phyloP scores from a whole-genome alignment of 92 coral and sea anemone genomes.

The Virgularia gustaviana region DNA sequence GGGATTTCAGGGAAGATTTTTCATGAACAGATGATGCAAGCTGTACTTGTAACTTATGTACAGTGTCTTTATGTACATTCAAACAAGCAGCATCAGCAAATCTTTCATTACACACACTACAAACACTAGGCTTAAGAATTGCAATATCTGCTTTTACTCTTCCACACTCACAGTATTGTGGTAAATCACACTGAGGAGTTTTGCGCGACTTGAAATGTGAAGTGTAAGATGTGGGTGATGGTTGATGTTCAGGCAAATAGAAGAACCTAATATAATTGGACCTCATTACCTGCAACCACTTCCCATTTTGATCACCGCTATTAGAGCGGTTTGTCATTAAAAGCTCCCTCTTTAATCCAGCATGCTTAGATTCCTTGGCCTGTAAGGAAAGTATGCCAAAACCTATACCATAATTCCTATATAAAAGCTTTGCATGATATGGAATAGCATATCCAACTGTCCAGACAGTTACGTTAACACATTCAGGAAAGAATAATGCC shows the following conservation, averaged over 20 bases:
- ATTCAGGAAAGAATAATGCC: too few relatives aligned
- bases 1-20: too few relatives aligned
- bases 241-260: conserved; percentile 58
- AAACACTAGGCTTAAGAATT: conserved; percentile 38
- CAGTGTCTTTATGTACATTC: background rate
- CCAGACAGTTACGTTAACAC: too few relatives aligned
- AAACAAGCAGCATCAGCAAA: background rate
- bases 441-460: conserved; percentile 64
- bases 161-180: conserved; percentile 56
- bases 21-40: too few relatives aligned
- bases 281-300: conserved; percentile 20
- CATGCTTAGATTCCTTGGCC: too few relatives aligned
- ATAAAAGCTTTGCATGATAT: conserved; percentile 47
- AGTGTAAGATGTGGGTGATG: conserved; percentile 34
- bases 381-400: too few relatives aligned
- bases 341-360: too few relatives aligned
- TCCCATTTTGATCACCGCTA: background rate
- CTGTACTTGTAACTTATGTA: too few relatives aligned
- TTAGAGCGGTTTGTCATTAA: too few relatives aligned
- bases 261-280: conserved; percentile 54
- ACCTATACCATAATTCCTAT: too few relatives aligned
- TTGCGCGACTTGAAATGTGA: conserved; percentile 1
- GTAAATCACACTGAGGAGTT: conserved; percentile 1
- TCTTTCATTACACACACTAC: conserved; percentile 23
- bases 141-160: conserved; percentile 35